These are phyloP conservation scores for Drosophila quadrilineata DNA, from an alignment of 1,140 invertebrate species.

Conservation along the genomic window DNA sequence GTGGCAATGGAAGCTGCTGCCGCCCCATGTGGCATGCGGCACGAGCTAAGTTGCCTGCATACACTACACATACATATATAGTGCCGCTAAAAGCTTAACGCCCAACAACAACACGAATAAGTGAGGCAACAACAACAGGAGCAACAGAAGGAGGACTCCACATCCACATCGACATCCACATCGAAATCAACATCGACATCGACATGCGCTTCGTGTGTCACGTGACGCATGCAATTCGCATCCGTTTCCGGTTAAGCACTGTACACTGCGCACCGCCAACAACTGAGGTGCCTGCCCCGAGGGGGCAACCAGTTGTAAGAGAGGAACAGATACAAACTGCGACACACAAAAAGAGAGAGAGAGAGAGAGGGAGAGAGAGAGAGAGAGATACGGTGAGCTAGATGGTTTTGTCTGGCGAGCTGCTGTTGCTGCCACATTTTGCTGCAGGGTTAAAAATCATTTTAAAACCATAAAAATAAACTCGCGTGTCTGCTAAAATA, in stretches of 20 bases:
- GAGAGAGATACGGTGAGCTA: no score
- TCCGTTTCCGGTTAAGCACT: slow-evolving; percentile 68
- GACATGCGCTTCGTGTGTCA: slow-evolving; percentile 64
- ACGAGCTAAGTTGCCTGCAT: not conserved
- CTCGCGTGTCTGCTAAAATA: slow-evolving; percentile 69
- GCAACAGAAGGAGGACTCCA: no score
- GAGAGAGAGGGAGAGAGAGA: slow-evolving; percentile 3
- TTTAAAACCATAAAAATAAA: slow-evolving; percentile 80
- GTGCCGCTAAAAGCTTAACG: slow-evolving; percentile 73
- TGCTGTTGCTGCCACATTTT: no score
- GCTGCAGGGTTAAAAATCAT: slow-evolving; percentile 72
- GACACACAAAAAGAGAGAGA: not conserved
- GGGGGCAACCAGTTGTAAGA: not conserved
- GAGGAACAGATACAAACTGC: not conserved
- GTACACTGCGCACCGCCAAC: slow-evolving; percentile 11
- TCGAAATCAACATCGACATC: slow-evolving; percentile 11
- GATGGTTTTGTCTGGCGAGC: no score
- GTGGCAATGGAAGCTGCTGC: slow-evolving; percentile 10
- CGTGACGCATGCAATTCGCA: slow-evolving; percentile 79
- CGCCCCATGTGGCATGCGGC: slow-evolving; percentile 1
- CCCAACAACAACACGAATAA: slow-evolving; percentile 43
- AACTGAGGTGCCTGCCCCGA: not conserved
- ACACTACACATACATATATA: slow-evolving; percentile 12
- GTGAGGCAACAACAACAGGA: no score
- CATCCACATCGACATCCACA: slow-evolving; percentile 2